Evolutionary conservation across 2,113 vertebrate genomes (phyloP).

Genomic region (Lagopus leucura): DNA sequence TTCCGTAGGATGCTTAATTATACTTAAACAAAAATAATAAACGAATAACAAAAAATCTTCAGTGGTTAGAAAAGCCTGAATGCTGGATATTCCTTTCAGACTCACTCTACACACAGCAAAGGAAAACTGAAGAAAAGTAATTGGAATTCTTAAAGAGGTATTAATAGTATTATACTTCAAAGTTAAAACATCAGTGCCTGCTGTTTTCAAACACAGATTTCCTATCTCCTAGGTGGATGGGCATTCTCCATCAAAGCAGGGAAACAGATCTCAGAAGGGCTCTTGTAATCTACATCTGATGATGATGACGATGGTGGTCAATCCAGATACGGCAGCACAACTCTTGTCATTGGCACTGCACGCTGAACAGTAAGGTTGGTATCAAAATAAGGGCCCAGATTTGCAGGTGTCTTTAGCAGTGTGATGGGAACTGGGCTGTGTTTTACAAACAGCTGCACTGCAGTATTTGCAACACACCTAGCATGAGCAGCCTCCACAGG

Average conservation of each 20-base stretch:
- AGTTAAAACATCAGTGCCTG: constrained; percentile 33
- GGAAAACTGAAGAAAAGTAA: constrained; percentile 8
- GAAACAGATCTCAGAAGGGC: constrained; percentile 24
- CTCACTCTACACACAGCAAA: constrained; percentile 45
- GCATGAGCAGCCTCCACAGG: neutral
- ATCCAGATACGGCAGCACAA: neutral
- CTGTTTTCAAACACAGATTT: neutral
- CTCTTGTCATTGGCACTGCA: neutral
- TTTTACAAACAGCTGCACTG: neutral
- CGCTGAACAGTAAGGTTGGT: rapidly evolving
- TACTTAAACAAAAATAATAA: neutral
- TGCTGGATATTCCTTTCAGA: constrained; percentile 18
- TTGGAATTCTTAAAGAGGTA: constrained; percentile 36
- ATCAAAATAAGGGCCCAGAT: neutral
- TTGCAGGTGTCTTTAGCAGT: rapidly evolving
- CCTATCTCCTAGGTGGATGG: neutral
- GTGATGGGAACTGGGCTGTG: neutral
- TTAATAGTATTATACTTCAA: constrained; percentile 43
- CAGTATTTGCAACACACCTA: neutral
- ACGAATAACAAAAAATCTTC: neutral
- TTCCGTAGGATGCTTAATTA: constrained; percentile 43
- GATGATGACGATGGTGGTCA: neutral
- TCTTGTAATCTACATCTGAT: neutral
- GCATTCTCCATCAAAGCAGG: constrained; percentile 29
- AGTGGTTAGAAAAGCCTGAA: constrained; percentile 30